Base-by-base conservation (phyloP, 2,797 vertebrate genomes). In the Streptopelia turtur region DNA sequence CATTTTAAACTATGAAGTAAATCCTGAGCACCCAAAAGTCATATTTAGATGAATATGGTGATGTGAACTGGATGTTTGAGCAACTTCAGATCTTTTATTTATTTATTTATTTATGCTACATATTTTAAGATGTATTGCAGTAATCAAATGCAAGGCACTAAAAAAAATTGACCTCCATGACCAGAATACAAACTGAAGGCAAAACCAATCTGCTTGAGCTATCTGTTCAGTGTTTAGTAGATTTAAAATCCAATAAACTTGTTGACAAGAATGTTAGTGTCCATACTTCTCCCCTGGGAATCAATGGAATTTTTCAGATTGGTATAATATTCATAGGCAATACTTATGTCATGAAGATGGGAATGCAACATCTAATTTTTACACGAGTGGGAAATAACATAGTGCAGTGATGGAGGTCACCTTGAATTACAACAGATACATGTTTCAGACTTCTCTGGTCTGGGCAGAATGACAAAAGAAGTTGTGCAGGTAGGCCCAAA, bases 241-340 rank as follows among this genome's bases (percentile, higher is more conserved):
- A 85, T n/a, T 89, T 75, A 89, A 95, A 96, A 93, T 90, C 53
- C 53, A 93, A 64, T 94, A 82, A 91, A 91, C 56, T 91, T 10
- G 4, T 87, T 92, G 84, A 94, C 79, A 93, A 70, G 65, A 87
- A 82, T 90, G 65, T 76, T 94, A 60, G 87, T 79, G 65, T 59
- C 23, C 16, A 20, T 69, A 76, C 30, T 71, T 77, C 61, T 66
- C 50, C 49, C 12, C 35, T 61, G 65, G n/a, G 56, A 96, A 93
- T 94, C 55, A 31, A 31, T 71, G 61, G 52, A 64, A 76, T 93
- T 94, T 95, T 96, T 80, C 47, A 77, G 71, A 78, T 30, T 85
- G 37, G 14, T 72, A 5, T 72, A 83, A 85, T 84, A 81, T 92
- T 87, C 56, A 53, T 30, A 84, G 53, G 57, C 20, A 78, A 11